Conservation (phyloP, 1,140 invertebrate genomes). For the Sitobion miscanthi region DNA sequence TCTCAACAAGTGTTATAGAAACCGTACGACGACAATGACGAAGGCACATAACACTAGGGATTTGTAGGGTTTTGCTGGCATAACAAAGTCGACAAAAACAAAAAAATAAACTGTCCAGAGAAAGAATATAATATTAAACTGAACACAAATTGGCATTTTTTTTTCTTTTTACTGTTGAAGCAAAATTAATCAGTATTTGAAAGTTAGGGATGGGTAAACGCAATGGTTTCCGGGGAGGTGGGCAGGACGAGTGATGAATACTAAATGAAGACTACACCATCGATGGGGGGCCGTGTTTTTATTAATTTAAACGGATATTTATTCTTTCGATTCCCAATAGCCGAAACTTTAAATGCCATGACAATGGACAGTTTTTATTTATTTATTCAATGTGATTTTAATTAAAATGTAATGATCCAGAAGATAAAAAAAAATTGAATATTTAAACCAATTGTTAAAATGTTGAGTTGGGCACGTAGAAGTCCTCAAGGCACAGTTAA, state of each 20-base stretch:
- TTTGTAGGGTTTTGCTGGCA: conserved; percentile 47
- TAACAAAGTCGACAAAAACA: neutral
- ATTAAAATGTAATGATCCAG: conserved; percentile 3
- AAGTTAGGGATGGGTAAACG: conserved; percentile 31
- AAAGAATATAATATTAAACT: neutral
- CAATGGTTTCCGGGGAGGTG: neutral
- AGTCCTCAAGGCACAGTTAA: neutral
- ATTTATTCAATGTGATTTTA: neutral
- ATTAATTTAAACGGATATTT: conserved; percentile 54
- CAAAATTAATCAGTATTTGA: conserved; percentile 55
- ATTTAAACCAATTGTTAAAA: neutral
- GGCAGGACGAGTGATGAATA: conserved; percentile 32
- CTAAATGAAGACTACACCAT: conserved; percentile 27
- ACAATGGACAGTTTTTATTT: conserved; percentile 17
- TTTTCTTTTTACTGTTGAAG: neutral
- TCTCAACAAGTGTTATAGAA: conserved; percentile 48
- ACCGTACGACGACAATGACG: conserved; percentile 45
- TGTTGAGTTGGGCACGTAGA: neutral
- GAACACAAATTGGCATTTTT: conserved; percentile 23
- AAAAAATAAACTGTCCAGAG: neutral
- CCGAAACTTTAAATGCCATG: neutral
- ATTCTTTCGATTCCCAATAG: conserved; percentile 32
- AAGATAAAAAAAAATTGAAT: neutral
- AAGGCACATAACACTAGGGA: conserved; percentile 41
- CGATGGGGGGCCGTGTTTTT: neutral